phyloP scores from a whole-genome alignment of 2,797 vertebrate species.

The Etheostoma nigrum region DNA sequence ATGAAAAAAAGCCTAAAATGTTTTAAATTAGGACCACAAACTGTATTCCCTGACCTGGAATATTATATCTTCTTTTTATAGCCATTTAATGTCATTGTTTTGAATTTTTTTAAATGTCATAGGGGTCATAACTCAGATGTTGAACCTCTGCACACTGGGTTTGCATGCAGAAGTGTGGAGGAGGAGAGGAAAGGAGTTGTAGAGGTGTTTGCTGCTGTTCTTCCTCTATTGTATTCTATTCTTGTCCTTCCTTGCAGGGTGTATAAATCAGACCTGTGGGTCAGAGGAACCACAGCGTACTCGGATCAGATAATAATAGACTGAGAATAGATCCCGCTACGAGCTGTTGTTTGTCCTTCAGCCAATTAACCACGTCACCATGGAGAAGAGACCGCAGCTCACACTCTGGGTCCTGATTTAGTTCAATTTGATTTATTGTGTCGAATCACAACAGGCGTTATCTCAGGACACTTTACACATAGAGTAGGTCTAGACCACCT shows the following conservation, averaged over 20 bases:
- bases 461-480: too few species aligned
- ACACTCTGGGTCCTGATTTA: neutral
- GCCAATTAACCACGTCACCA: conserved; percentile 6
- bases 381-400: neutral
- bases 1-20: neutral
- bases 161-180: neutral
- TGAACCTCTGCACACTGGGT: neutral
- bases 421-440: too few species aligned
- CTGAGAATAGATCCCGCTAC: conserved; percentile 48
- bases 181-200: neutral
- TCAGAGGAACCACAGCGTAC: conserved; percentile 13
- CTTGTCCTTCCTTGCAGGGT: conserved; percentile 32
- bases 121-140: neutral
- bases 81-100: neutral
- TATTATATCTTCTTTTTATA: neutral
- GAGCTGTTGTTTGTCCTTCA: conserved; percentile 25
- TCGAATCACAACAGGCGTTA: too few species aligned
- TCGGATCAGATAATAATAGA: conserved; percentile 46
- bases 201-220: neutral
- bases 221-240: conserved; percentile 57
- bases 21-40: neutral
- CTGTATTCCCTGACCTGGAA: too few species aligned
- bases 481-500: too few species aligned
- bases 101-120: neutral
- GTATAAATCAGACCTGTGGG: conserved; percentile 43